A percentile compares a stretch with the other conserved stretches of the same genome.
Evolutionary conservation across 2,797 vertebrate species (phyloP).

Genomic region (Oryzias dopingdopingensis): DNA sequence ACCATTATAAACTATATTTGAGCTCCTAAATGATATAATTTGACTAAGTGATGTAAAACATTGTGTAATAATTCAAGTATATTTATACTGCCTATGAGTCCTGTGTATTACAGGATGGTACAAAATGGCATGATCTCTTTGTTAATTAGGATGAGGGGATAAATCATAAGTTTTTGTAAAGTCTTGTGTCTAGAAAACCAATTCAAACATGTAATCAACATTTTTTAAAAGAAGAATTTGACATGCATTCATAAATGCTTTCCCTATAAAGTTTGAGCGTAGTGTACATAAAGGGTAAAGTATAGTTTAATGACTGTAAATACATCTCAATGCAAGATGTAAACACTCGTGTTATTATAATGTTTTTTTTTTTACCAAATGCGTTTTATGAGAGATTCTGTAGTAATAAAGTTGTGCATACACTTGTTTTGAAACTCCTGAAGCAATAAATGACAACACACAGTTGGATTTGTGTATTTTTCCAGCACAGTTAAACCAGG

Average conservation of each 20-base stretch:
- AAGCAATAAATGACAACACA: slow-evolving; percentile 71
- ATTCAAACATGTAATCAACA: slow-evolving; percentile 60
- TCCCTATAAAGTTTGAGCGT: slow-evolving; percentile 48
- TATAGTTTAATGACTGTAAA: slow-evolving; percentile 43
- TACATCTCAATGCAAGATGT: slow-evolving; percentile 55
- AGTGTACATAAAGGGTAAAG: slow-evolving; percentile 43
- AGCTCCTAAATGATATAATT: too few relatives aligned
- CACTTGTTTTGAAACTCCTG: slow-evolving; percentile 64
- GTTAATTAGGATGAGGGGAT: too few relatives aligned
- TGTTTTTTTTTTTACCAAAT: slow-evolving; percentile 55
- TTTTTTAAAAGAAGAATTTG: slow-evolving; percentile 49
- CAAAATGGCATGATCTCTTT: too few relatives aligned
- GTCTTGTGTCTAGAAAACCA: slow-evolving; percentile 69
- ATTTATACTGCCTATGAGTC: too few relatives aligned
- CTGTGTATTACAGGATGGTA: too few relatives aligned
- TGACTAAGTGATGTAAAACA: too few relatives aligned
- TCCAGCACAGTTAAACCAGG: too few relatives aligned
- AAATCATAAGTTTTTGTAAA: slow-evolving; percentile 1
- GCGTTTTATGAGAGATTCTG: slow-evolving; percentile 55
- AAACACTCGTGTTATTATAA: slow-evolving; percentile 51
- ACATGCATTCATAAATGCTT: slow-evolving; percentile 39
- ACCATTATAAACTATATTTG: too few relatives aligned
- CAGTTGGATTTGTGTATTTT: slow-evolving; percentile 23
- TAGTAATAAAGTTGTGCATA: slow-evolving; percentile 54
- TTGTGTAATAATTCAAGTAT: too few relatives aligned